Conservation (phyloP, 2,888 invertebrate species). For the Drosophila prolongata region DNA sequence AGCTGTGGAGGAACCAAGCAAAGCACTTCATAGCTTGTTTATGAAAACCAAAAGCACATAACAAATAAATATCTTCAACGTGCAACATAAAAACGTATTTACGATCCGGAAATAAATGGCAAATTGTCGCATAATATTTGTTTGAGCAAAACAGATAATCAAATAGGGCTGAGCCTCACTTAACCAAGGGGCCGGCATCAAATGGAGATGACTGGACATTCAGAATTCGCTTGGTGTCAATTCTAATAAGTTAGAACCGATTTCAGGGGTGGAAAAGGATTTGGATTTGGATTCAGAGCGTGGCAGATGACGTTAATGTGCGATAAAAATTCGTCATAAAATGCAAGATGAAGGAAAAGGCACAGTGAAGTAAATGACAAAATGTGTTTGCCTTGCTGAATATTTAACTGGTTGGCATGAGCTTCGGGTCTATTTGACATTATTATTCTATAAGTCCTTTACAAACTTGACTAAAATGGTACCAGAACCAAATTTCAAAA, state of each 20-base stretch:
- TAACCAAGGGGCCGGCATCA: constrained; percentile 6
- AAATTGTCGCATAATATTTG: constrained; percentile 71
- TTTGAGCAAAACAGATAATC: constrained; percentile 49
- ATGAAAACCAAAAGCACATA: constrained; percentile 48
- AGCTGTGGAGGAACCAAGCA: constrained; percentile 20
- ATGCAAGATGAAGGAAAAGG: constrained; percentile 22
- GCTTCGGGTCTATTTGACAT: not conserved
- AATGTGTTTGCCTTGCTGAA: not conserved
- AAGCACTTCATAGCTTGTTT: constrained; percentile 60
- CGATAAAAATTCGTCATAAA: constrained; percentile 56
- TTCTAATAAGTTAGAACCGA: constrained; percentile 26
- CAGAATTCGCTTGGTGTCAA: constrained; percentile 50
- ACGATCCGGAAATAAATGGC: constrained; percentile 58
- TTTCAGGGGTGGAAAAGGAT: constrained; percentile 4
- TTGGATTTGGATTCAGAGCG: constrained; percentile 1
- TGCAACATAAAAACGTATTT: constrained; percentile 65
- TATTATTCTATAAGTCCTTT: not conserved
- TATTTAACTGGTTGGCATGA: not conserved
- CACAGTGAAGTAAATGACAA: constrained; percentile 8
- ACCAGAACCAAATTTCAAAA: not conserved
- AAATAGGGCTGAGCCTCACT: constrained; percentile 20
- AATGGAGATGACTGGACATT: constrained; percentile 58
- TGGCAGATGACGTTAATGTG: constrained; percentile 42
- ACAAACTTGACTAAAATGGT: not conserved
- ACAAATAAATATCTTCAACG: constrained; percentile 64